These are phyloP conservation scores for Hippolais icterina DNA, from an alignment of 2,113 vertebrate genomes.

Conservation along the genomic window DNA sequence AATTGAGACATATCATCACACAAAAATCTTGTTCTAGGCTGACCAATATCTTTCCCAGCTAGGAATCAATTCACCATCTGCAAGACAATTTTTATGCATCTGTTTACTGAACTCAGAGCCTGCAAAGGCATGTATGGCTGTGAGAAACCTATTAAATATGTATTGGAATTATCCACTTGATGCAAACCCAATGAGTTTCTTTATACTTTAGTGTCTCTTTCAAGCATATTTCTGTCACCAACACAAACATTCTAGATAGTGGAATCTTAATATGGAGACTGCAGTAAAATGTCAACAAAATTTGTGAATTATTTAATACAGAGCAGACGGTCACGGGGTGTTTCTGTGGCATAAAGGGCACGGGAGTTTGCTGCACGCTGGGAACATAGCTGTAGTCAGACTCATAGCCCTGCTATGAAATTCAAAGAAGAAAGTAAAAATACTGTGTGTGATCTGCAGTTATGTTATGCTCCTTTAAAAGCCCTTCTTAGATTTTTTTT, in stretches of 20 bases:
- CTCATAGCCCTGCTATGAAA: not conserved
- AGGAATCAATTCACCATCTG: conserved; percentile 3
- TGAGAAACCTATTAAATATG: conserved; percentile 40
- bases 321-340: not conserved
- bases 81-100: not conserved
- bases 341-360: not conserved
- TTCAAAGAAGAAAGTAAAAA: not conserved
- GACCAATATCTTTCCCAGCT: not conserved
- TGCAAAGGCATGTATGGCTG: not conserved
- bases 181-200: not conserved
- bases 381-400: not conserved
- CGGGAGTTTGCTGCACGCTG: not conserved
- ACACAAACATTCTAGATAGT: not conserved
- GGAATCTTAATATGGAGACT: not conserved
- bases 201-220: conserved; percentile 2
- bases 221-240: not conserved
- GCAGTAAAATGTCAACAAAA: conserved; percentile 15
- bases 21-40: not conserved
- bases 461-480: not conserved
- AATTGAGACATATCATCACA: not conserved
- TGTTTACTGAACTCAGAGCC: not conserved
- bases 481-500: no score
- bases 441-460: not conserved
- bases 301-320: conserved; percentile 27
- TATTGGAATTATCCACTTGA: conserved; percentile 34